A percentile compares a stretch with the other conserved stretches of the same genome.
phyloP scores from a whole-genome alignment of 2,113 vertebrate species.

The Chunga burmeisteri region DNA sequence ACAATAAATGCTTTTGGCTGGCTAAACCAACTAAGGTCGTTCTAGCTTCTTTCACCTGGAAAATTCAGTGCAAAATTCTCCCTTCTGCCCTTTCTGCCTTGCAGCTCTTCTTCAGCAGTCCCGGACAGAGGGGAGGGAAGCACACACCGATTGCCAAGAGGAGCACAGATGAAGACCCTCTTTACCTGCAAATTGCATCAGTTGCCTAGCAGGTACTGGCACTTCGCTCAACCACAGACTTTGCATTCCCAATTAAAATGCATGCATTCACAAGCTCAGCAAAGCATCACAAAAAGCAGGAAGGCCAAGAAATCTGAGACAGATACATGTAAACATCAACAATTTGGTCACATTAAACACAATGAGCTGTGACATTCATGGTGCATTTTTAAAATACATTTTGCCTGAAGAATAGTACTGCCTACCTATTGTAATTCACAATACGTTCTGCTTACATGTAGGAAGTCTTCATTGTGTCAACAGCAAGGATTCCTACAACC shows the following conservation, averaged over 20 bases:
- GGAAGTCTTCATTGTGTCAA: not conserved
- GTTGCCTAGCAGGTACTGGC: not conserved
- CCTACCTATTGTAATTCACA: not conserved
- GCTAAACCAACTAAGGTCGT: not conserved
- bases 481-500: not conserved
- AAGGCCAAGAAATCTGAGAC: not conserved
- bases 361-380: accelerated
- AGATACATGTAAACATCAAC: not conserved
- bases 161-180: not conserved
- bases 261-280: not conserved
- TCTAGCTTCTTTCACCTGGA: not conserved
- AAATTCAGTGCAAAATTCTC: not conserved
- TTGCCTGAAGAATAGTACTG: not conserved
- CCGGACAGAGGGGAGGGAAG: not conserved
- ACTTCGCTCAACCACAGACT: not conserved
- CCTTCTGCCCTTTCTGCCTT: not conserved
- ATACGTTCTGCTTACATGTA: accelerated
- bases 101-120: not conserved
- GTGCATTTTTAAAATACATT: not conserved
- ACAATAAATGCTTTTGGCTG: not conserved
- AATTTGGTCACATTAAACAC: not conserved
- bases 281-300: not conserved
- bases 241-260: not conserved
- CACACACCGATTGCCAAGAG: not conserved
- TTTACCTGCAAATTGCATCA: not conserved